Base-by-base conservation (phyloP, 2,888 invertebrate species). In the Dolomedes plantarius region DNA sequence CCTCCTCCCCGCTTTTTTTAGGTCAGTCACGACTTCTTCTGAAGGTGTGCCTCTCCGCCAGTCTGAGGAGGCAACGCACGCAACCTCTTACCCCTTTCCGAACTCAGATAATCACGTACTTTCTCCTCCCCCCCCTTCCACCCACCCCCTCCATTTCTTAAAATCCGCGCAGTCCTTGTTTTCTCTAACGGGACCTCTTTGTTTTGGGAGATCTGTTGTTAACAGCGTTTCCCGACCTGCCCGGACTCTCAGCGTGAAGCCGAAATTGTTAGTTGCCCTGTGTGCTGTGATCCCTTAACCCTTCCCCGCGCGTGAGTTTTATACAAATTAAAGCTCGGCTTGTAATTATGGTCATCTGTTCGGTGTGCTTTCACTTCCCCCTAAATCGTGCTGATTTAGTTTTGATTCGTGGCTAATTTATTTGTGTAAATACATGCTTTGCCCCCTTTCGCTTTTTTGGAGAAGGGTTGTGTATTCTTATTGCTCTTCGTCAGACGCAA, bases 21-120 rank as follows among this genome's bases (percentile, higher is more conserved):
- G 83, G 83, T 85, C 83, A 85, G 83, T 85, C 83, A 85, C 83
- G 83, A 85, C 0, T 13, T 65, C 32, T 11, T 16, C 13, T 23
- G 62, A 62, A 85, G 83, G 83, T 77, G 83, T 83, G 83, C 83
- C 78, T 23, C 23, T 56, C 56, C 16, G 16, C 46, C n/a, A 11
- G 16, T 27, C 13, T n/a, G 31, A 41, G 29, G 23, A 62, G 41
- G 39, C 16, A 71, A 64, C 36, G 56, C 81, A 62, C 36, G 56
- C 81, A 62, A 68, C 36, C 81, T 67, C 11, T 56, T 56, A 56
- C 56, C 56, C 56, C 23, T 56, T 56, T 67, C 65, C 72, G 27
- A 29, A 69, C 75, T 64, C 56, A 23, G 56, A 23, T 56, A 56
- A 56, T 56, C 23, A 56, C 23, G 23, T 23, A 56, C 56, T 56